phyloP scores from a whole-genome alignment of 1,140 invertebrate species.

The Drosophila orena region DNA sequence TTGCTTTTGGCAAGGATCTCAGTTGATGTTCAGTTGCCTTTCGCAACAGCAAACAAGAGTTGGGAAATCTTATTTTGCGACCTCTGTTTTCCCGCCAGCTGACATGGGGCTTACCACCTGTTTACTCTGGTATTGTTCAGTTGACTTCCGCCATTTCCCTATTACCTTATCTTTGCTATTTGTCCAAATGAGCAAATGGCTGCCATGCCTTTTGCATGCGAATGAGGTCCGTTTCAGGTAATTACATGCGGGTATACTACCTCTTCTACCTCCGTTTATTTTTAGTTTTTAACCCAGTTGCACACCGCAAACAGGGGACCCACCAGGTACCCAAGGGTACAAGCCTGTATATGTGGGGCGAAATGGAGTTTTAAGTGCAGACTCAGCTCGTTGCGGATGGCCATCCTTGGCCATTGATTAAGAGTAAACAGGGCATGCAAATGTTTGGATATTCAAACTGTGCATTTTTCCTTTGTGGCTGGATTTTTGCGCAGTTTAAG shows the following conservation, averaged over 20 bases:
- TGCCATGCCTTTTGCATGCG: conserved; percentile 18
- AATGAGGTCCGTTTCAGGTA: conserved; percentile 38
- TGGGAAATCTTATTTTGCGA: conserved; percentile 27
- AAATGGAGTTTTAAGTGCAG: conserved; percentile 43
- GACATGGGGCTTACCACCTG: conserved; percentile 7
- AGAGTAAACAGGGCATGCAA: conserved; percentile 76
- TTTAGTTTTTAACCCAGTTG: conserved; percentile 40
- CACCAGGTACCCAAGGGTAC: too few species aligned
- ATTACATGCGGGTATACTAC: conserved; percentile 24
- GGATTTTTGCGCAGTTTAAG: conserved; percentile 51
- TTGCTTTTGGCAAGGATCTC: conserved; percentile 3
- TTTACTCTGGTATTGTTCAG: conserved; percentile 17
- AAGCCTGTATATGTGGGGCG: conserved; percentile 31
- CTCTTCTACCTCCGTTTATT: conserved; percentile 31
- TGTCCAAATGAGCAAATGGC: conserved; percentile 44
- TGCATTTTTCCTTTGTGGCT: conserved; percentile 54
- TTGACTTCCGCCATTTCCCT: conserved; percentile 33
- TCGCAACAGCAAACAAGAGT: not conserved
- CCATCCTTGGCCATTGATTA: conserved; percentile 73
- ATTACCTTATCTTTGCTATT: conserved; percentile 42
- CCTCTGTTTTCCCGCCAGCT: conserved; percentile 13
- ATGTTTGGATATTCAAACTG: conserved; percentile 72
- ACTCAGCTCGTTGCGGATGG: conserved; percentile 28
- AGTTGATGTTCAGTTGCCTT: not conserved
- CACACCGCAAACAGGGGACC: conserved; percentile 14